phyloP scores from a whole-genome alignment of 2,797 vertebrate species.

The Phoxinus dragarum region DNA sequence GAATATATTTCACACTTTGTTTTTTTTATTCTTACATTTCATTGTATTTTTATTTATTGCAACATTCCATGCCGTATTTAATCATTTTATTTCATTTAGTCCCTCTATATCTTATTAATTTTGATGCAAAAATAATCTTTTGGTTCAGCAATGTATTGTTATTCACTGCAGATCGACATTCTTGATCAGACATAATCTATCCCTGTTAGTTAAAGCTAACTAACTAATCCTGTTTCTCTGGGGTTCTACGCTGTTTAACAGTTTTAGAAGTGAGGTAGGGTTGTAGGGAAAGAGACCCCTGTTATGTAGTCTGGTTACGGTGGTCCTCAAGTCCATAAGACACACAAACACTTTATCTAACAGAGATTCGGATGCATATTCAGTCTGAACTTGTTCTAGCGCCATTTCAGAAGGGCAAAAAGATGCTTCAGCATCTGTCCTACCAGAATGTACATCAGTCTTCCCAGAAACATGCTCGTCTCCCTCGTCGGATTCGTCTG shows the following conservation, averaged over 20 bases:
- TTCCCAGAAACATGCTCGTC: constrained; percentile 19
- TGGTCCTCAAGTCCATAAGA: constrained; percentile 79
- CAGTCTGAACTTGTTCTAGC: not conserved
- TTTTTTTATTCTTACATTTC: not conserved
- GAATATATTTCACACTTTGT: not conserved
- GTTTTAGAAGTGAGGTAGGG: constrained; percentile 85
- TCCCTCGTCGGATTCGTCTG: constrained; percentile 86
- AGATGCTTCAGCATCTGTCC: not conserved
- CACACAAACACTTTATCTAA: constrained; percentile 71
- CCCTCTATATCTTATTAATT: not conserved
- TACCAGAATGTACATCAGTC: not conserved
- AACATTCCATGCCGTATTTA: not conserved
- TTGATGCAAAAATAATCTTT: not conserved
- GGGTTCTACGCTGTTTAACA: constrained; percentile 76
- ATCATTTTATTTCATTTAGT: not conserved
- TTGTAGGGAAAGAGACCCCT: constrained; percentile 93
- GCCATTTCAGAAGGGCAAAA: not conserved
- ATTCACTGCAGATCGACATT: not conserved
- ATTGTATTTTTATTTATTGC: not conserved
- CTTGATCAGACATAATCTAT: not conserved
- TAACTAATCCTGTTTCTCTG: not conserved
- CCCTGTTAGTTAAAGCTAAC: not conserved
- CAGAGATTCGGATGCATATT: constrained; percentile 10
- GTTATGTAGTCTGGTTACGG: constrained; percentile 82
- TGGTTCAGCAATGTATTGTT: not conserved